Conservation (phyloP, 2,888 invertebrate genomes). For the Polyommatus icarus region DNA sequence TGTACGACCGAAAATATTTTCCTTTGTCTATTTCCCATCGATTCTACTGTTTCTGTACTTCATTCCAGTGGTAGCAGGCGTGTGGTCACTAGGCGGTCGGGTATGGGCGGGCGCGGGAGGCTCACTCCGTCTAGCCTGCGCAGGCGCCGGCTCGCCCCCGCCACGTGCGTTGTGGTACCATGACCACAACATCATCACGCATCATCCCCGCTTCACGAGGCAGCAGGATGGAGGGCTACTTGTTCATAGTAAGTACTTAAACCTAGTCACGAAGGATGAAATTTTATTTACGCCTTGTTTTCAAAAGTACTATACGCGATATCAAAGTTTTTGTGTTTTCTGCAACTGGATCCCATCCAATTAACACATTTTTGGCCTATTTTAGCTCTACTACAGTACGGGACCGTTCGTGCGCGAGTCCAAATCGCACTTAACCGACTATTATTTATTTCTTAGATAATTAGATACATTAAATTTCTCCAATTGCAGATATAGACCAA, state of each 20-base stretch:
- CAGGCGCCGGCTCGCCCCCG: conserved; percentile 63
- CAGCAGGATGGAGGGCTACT: conserved; percentile 68
- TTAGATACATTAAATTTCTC: too few species aligned
- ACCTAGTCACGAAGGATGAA: neutral
- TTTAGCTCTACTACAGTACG: too few species aligned
- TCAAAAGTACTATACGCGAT: too few species aligned
- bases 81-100: conserved; percentile 79
- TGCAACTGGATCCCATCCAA: too few species aligned
- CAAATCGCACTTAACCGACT: too few species aligned
- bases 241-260: conserved; percentile 62
- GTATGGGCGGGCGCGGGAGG: conserved; percentile 62
- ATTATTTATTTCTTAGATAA: too few species aligned
- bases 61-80: conserved; percentile 80
- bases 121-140: conserved; percentile 60
- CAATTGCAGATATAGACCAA: conserved; percentile 83
- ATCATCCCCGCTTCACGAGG: conserved; percentile 68
- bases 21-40: too few species aligned
- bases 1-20: too few species aligned
- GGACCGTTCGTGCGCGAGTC: too few species aligned
- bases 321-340: too few species aligned
- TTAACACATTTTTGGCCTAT: too few species aligned
- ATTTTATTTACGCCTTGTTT: neutral
- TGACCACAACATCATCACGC: conserved; percentile 70
- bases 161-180: conserved; percentile 73
- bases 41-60: too few species aligned